Percentiles rank a stretch among this genome's conserved stretches.
phyloP scores from a whole-genome alignment of 2,797 vertebrate species.

The Yasuhikotakia modesta region DNA sequence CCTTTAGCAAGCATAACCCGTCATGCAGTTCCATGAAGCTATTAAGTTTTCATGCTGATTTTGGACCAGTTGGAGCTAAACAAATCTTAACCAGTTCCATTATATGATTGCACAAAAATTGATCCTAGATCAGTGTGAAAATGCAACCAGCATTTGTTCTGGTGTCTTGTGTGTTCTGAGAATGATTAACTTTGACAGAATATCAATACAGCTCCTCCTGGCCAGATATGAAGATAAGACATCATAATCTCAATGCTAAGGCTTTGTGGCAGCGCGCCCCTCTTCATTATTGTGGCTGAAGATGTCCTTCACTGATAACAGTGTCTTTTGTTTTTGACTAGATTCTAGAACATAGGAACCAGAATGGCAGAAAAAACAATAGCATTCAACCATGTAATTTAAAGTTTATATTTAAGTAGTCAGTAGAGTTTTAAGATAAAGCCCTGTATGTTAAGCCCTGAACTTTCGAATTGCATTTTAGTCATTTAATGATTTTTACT shows the following conservation, averaged over 20 bases:
- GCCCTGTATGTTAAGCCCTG: too few species aligned
- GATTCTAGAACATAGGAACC: conserved; percentile 28
- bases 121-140: conserved; percentile 61
- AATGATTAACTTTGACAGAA: conserved; percentile 88
- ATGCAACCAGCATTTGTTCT: conserved; percentile 24
- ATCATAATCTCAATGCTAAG: conserved; percentile 82
- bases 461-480: too few species aligned
- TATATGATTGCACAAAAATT: conserved; percentile 47
- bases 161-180: conserved; percentile 76
- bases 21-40: conserved; percentile 21
- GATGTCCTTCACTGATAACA: conserved; percentile 78
- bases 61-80: conserved; percentile 18
- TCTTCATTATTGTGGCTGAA: conserved; percentile 77
- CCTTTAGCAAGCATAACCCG: conserved; percentile 69
- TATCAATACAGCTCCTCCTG: conserved; percentile 90
- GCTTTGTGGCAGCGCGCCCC: conserved; percentile 73
- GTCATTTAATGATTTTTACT: too few species aligned
- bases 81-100: conserved; percentile 11
- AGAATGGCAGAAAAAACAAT: conserved; percentile 7
- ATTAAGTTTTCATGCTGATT: conserved; percentile 32
- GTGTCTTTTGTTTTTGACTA: conserved; percentile 21
- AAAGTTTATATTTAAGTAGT: too few species aligned
- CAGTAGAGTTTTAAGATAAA: too few species aligned
- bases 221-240: conserved; percentile 83
- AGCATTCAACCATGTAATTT: too few species aligned